phyloP scores from a whole-genome alignment of 2,113 vertebrate genomes.

The Xenus cinereus region DNA sequence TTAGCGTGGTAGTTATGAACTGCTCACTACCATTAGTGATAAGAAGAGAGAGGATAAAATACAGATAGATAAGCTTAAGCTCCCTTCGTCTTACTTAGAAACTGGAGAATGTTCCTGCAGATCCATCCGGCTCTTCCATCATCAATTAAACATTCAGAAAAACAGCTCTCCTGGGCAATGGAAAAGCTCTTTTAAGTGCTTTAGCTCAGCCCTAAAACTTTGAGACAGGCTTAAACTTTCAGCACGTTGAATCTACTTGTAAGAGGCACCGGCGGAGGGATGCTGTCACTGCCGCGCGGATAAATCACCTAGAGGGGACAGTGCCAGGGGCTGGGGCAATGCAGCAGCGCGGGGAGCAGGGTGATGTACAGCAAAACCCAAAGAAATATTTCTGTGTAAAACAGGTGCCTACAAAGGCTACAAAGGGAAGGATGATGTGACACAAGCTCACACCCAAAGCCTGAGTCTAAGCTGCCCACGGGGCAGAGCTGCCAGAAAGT shows the following conservation, averaged over 20 bases:
- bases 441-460: background rate
- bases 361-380: background rate
- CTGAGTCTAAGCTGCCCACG: no score
- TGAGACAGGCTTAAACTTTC: background rate
- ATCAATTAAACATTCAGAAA: background rate
- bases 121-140: background rate
- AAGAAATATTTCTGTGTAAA: no score
- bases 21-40: background rate
- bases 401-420: background rate
- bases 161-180: background rate
- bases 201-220: background rate
- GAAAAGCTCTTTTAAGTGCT: background rate
- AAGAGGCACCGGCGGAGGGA: accelerated
- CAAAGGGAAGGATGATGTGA: accelerated
- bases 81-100: background rate
- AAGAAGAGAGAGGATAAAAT: background rate
- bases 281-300: background rate
- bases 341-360: background rate
- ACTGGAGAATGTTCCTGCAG: background rate
- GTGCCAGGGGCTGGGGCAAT: background rate
- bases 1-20: background rate
- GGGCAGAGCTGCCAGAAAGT: background rate
- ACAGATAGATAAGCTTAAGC: accelerated
- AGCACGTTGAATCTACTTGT: background rate
- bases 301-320: background rate